Percentiles rank a stretch among this genome's conserved stretches.
These are phyloP conservation scores for Falcaria lacertinaria DNA, from an alignment of 2,888 invertebrate genomes.

Conservation along the genomic window DNA sequence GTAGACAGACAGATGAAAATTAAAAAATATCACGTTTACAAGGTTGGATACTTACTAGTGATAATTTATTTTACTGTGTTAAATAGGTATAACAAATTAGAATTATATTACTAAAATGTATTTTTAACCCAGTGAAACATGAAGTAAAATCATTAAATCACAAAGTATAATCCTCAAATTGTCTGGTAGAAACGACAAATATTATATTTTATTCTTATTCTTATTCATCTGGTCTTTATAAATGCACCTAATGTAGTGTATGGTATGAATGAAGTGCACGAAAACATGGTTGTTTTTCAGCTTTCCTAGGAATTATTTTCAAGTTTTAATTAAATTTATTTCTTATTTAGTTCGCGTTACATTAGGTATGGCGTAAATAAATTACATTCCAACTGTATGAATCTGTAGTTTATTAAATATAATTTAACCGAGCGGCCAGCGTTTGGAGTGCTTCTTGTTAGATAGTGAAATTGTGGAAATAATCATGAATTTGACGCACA, in stretches of 20 bases:
- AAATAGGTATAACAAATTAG: no score
- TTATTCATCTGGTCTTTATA: slow-evolving; percentile 7
- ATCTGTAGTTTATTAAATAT: slow-evolving; percentile 42
- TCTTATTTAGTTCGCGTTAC: slow-evolving; percentile 32
- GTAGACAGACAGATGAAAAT: no score
- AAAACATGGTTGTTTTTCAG: slow-evolving; percentile 80
- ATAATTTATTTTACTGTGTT: no score
- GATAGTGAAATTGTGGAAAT: slow-evolving; percentile 56
- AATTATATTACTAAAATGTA: no score
- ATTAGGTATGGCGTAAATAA: slow-evolving; percentile 33
- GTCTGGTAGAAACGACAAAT: no score
- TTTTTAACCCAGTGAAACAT: no score
- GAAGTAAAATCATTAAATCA: no score
- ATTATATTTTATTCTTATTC: slow-evolving; percentile 16
- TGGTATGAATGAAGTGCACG: slow-evolving; percentile 52
- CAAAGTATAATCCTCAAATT: no score
- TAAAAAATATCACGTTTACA: no score
- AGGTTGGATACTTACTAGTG: no score
- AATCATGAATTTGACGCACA: slow-evolving; percentile 59
- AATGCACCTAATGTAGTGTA: slow-evolving; percentile 5
- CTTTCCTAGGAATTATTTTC: slow-evolving; percentile 59
- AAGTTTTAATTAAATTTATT: slow-evolving; percentile 36
- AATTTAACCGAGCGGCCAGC: slow-evolving; percentile 63
- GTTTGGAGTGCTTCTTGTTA: slow-evolving; percentile 59
- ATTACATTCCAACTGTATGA: slow-evolving; percentile 26